Percentiles rank a stretch among this genome's conserved stretches.
These are phyloP conservation scores for Hemicordylus capensis DNA, from an alignment of 2,113 vertebrate genomes.

Conservation along the genomic window DNA sequence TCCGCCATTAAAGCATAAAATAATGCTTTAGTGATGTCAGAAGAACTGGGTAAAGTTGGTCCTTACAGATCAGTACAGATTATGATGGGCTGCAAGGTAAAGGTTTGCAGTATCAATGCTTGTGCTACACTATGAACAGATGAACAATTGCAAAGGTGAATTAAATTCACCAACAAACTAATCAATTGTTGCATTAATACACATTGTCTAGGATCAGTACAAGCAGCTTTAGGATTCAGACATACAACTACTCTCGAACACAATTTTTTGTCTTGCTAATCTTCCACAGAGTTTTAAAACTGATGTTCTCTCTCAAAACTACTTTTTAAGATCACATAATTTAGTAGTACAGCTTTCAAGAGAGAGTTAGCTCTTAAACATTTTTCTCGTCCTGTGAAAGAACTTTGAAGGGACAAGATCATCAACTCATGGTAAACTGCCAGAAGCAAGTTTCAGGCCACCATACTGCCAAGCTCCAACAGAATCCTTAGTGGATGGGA, in stretches of 20 bases:
- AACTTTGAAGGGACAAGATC: background rate
- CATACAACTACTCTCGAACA: too few species aligned
- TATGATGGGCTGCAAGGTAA: background rate
- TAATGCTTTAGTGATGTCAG: background rate
- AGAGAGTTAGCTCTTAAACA: background rate
- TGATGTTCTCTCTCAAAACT: background rate
- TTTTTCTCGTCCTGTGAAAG: background rate
- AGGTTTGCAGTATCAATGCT: too few species aligned
- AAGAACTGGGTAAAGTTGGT: background rate
- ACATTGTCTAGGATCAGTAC: too few species aligned
- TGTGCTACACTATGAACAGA: background rate
- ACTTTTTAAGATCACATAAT: background rate
- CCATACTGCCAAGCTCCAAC: background rate
- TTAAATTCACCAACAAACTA: background rate
- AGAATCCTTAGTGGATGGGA: background rate
- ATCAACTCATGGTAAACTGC: background rate
- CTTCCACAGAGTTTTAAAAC: background rate
- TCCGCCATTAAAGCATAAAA: too few species aligned
- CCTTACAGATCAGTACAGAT: background rate
- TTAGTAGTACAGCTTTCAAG: background rate
- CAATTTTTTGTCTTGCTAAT: background rate
- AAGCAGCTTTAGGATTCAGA: background rate
- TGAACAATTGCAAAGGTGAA: too few species aligned
- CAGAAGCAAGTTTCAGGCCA: too few species aligned
- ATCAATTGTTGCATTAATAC: background rate